Evolutionary conservation across 2,888 invertebrate species (phyloP), one percentile per base, ranked within the genome.

Genomic region (Strigamia maritima): DNA sequence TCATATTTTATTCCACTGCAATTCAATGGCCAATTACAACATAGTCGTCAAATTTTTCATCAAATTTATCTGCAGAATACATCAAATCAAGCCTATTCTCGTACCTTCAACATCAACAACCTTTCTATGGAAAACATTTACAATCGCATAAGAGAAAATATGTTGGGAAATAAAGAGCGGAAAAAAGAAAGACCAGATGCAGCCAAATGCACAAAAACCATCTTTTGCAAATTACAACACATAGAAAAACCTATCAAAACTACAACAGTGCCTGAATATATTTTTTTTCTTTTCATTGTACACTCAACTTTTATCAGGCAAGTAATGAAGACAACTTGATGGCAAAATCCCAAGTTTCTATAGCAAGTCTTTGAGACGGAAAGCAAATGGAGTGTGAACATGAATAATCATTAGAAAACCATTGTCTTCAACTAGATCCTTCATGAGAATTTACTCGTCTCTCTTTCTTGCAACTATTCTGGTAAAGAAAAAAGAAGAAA

Each of bases 321-420:
- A 70, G 70, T 70, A 70, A 70, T 70, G 70, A 70, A 70, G 70
- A 70, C 70, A 70, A 70, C 70, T 70, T 70, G 70, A 70, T 70
- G 70, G 70, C 70, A 70, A 70, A 70, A 70, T 70, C 70, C 70
- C 70, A 70, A 70, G 70, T 70, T 70, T 28, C 70, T n/a, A n/a
- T n/a, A 70, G 70, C 70, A 70, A 70, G 26, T 70, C 70, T 70
- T 28, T 28, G 14, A 70, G 70, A 70, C 70, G 70, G 26, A 70
- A 70, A 70, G 70, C 70, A 70, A 70, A 70, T 70, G 70, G 70
- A 70, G 70, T 70, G 70, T 70, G 70, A 70, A 70, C 70, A 70
- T 70, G 70, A 70, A 70, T 70, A 70, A 70, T 70, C 70, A 70
- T 70, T 70, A 70, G 70, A 70, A 70, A 70, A 70, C 70, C 70